Base-by-base conservation (phyloP, 2,113 vertebrate genomes). In the Peromyscus polionotus region DNA sequence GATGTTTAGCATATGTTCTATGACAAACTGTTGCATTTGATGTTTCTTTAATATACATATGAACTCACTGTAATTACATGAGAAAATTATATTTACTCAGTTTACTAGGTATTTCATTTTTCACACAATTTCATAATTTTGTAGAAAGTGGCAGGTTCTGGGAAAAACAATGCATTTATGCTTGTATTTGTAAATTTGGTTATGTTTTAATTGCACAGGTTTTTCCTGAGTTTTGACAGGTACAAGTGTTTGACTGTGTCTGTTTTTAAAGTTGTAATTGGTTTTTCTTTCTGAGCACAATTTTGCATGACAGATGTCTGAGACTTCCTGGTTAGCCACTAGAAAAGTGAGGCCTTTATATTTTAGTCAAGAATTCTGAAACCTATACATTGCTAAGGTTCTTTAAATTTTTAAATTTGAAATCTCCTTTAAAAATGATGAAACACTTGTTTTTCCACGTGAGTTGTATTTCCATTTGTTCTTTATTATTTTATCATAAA, bases 401-500 rank as follows among this genome's bases (percentile, higher is more conserved):
- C 79, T 28, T 26, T 63, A 80, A 5, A 77, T 28, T 45, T 73
- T 97, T 73, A 45, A 76, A 0, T 13, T 72, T 54, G 22, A 94
- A 67, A 70, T 80, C 72, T 75, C 12, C 79, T 12, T 97, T 61
- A 5, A 39, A 42, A 24, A 36, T 33, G 3, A 42, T 61, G 61
- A 20, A 94, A 84, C 4, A 13, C 9, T 95, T 73, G 7, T 51
- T 33, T 91, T 77, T 96, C 70, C 1, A 90, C 67, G 31, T 81
- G 8, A 65, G 0, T 51, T 80, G 20, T 0, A 88, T 0, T 84
- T 91, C 92, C 80, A 2, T 8, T 95, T 91, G 10, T 7, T 94
- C 81, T 95, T 48, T 68, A 94, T 94, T 91, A 39, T 70, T 94
- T 91, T 92, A 61, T 72, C 28, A 89, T 59, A 59, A 77, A 72